Conservation (phyloP, 2,888 invertebrate genomes). For the Andrena bicolor region DNA sequence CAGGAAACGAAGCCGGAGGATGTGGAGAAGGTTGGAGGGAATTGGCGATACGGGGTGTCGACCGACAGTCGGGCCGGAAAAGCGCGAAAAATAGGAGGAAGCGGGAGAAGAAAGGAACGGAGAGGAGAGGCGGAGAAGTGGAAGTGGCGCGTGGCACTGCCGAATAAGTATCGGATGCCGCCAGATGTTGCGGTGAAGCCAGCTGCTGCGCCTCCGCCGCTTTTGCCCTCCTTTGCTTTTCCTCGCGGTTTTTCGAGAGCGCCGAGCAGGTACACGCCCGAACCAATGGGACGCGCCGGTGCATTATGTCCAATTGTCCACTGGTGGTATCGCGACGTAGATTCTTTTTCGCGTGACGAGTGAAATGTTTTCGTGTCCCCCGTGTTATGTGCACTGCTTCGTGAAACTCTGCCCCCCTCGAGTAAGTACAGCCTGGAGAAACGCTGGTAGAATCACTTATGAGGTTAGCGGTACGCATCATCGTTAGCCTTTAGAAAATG, state of each 20-base stretch:
- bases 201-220: conserved; percentile 75
- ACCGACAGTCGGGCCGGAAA: conserved; percentile 47
- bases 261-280: conserved; percentile 62
- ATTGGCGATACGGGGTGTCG: conserved; percentile 8
- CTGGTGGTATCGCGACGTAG: conserved; percentile 59
- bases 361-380: conserved; percentile 3
- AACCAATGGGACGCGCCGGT: conserved; percentile 24
- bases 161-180: conserved; percentile 79
- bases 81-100: conserved; percentile 58
- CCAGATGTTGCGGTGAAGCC: conserved; percentile 79
- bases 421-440: too few species aligned
- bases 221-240: conserved; percentile 73
- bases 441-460: too few species aligned
- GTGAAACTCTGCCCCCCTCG: too few species aligned
- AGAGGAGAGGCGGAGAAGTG: conserved; percentile 72
- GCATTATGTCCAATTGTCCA: conserved; percentile 62
- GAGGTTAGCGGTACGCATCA: too few species aligned
- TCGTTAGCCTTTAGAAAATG: not conserved
- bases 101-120: conserved; percentile 46
- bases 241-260: conserved; percentile 72
- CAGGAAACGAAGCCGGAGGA: conserved; percentile 38
- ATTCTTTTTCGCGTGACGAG: conserved; percentile 6
- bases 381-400: not conserved
- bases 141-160: conserved; percentile 82
- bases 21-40: conserved; percentile 1